Base-by-base conservation (phyloP, 2,113 vertebrate genomes). In the Callithrix jacchus region DNA sequence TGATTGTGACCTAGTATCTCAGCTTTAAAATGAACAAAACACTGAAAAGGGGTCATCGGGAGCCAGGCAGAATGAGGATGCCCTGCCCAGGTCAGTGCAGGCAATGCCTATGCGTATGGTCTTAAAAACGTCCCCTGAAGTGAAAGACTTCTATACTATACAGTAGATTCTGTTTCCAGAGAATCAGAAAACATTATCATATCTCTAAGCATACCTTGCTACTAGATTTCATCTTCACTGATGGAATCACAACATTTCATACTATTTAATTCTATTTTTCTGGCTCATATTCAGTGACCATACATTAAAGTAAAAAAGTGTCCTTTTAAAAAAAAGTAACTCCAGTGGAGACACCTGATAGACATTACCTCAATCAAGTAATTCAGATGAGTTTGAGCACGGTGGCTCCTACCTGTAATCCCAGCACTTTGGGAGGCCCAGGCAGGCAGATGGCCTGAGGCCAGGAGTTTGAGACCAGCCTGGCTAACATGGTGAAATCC, bases 321-420 rank as follows among this genome's bases (percentile, higher is more conserved):
- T 56, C 35, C 45, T 47, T 89, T 49, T 16, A 35, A 68, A 68
- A 35, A 66, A 35, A 17, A 68, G 14, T 8, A 68, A 68, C 66
- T 68, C 30, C 66, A n/a, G 32, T 68, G 66, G 16, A n/a, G 32
- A 68, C 66, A 68, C 66, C 30, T 68, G 66, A 16, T 68, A n/a
- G 66, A 68, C 32, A 68, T 68, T 32, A 68, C 66, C 66, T 18
- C 35, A 68, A 68, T 35, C 66, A 68, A 68, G n/a, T 68, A 18
- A 35, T n/a, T 7, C 32, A 68, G 32, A 32, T n/a, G 32, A n/a
- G 16, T 8, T 14, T 0, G 0, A 16, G 13, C 2, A 1, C 35
- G 1, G 66, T 68, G 66, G 6, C 66, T 68, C 32, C 35, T 13
- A 64, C 61, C 27, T 64, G 12, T 64, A 64, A 30, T 64, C 61